These are phyloP conservation scores for Lonchura striata DNA, from an alignment of 2,113 vertebrate genomes.

Conservation along the genomic window DNA sequence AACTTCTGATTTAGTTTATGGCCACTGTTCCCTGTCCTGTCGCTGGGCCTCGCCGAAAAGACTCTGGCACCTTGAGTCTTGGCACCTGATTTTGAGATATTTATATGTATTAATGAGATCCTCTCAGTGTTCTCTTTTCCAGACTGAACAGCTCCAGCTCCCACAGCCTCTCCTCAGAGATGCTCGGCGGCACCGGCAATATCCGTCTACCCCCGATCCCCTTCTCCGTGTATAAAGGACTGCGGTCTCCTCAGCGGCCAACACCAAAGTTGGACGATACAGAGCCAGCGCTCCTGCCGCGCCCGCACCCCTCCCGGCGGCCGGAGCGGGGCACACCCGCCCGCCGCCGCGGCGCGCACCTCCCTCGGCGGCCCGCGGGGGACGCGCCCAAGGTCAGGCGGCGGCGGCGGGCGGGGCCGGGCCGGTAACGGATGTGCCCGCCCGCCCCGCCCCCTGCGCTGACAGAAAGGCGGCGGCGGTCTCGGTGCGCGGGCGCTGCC, in stretches of 20 bases:
- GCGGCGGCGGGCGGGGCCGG: neutral
- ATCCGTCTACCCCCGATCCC: neutral
- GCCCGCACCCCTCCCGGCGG: no score
- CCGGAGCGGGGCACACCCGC: no score
- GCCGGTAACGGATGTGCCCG: neutral
- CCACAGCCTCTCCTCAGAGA: neutral
- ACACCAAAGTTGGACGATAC: fast-evolving
- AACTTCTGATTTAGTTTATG: neutral
- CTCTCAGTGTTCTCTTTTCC: neutral
- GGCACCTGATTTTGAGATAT: neutral
- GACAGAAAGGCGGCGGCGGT: no score
- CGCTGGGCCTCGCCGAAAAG: neutral
- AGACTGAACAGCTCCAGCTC: neutral
- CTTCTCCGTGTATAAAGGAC: fast-evolving
- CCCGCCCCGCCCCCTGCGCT: no score
- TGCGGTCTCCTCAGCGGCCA: neutral
- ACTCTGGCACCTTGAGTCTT: neutral
- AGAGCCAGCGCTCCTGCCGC: fast-evolving
- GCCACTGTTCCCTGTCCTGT: neutral
- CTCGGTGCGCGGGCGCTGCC: no score
- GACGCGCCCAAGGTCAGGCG: neutral
- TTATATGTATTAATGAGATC: no score
- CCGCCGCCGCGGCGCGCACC: no score
- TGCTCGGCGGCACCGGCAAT: neutral
- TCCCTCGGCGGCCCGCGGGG: neutral